These are phyloP conservation scores for Morone saxatilis DNA, from an alignment of 2,113 vertebrate species.

Conservation along the genomic window DNA sequence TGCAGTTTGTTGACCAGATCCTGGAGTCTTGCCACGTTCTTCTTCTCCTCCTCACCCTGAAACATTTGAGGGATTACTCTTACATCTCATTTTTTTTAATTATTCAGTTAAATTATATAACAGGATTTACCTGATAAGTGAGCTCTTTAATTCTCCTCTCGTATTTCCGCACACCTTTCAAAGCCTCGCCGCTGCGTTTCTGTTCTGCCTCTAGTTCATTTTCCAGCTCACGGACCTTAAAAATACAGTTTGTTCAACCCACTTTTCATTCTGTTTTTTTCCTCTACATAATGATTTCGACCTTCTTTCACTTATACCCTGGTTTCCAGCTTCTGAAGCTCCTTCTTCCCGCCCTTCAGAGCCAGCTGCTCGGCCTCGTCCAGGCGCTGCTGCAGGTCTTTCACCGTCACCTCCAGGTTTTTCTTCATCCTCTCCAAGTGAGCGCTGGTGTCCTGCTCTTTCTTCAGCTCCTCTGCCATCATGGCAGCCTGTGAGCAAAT, in stretches of 20 bases:
- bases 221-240: slow-evolving; percentile 65
- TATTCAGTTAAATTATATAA: not conserved
- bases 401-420: slow-evolving; percentile 60
- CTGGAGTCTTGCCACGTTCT: slow-evolving; percentile 61
- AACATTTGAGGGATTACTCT: slow-evolving; percentile 16
- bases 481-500: slow-evolving; percentile 80
- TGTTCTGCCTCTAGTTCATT: slow-evolving; percentile 66
- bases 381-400: slow-evolving; percentile 60
- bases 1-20: slow-evolving; percentile 71
- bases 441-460: slow-evolving; percentile 89
- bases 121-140: slow-evolving; percentile 61
- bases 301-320: slow-evolving; percentile 25
- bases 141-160: slow-evolving; percentile 73
- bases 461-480: slow-evolving; percentile 91
- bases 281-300: fast-evolving
- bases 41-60: slow-evolving; percentile 73
- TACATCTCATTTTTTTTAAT: slow-evolving; percentile 1
- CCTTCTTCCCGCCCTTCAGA: slow-evolving; percentile 56
- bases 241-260: not conserved
- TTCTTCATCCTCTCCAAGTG: slow-evolving; percentile 86
- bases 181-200: slow-evolving; percentile 55
- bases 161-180: slow-evolving; percentile 60
- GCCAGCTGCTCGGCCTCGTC: slow-evolving; percentile 64
- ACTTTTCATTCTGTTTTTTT: not conserved
- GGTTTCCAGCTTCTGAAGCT: slow-evolving; percentile 64